Base-by-base conservation (phyloP, 1,140 invertebrate species). In the Rhagoletis zephyria region DNA sequence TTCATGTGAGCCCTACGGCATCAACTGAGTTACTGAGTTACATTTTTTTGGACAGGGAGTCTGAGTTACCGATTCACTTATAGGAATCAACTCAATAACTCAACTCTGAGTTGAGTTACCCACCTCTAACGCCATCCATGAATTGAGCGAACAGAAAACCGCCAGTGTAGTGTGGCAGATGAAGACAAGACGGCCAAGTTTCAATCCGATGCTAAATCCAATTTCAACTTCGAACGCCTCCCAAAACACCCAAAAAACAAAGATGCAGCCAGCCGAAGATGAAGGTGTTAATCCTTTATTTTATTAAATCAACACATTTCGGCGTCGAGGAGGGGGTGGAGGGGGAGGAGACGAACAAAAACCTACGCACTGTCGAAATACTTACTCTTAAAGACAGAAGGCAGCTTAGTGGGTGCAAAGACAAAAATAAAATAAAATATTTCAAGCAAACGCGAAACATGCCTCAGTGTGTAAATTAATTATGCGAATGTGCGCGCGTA, bases 301-400 rank as follows among this genome's bases (percentile, higher is more conserved):
- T 86, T 86, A 86, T 86, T 86, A 64, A 86, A 86, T 86, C 59
- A 86, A 63, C 85, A 86, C 85, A 86, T 30, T 42, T 60, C 56
- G 51, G 40, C 3, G 10, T 3, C 3, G 0, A 30, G 30, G 30
- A 30, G 30, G 1, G 2, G 16, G 14, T n/a, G 45, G 4, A 30
- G 14, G 16, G 4, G 51, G 74, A 7, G 3, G 42, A 5, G 4
- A 19, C 45, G 4, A 16, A n/a, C 42, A 48, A 48, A 56, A 6
- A 74, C 67, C 12, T 42, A 5, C 5, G 3, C 42, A 42, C 67
- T 48, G 16, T n/a, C 40, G 42, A 45, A 42, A 4, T 40, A 74
- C 45, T 74, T 40, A 74, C 45, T 74, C 67, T 74, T 74, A 10
- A 81, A 81, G 74, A 81, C 74, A 14, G 74, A 16, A 6, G 51